phyloP scores from a whole-genome alignment of 2,888 invertebrate genomes.

The Aplocera efformata region DNA sequence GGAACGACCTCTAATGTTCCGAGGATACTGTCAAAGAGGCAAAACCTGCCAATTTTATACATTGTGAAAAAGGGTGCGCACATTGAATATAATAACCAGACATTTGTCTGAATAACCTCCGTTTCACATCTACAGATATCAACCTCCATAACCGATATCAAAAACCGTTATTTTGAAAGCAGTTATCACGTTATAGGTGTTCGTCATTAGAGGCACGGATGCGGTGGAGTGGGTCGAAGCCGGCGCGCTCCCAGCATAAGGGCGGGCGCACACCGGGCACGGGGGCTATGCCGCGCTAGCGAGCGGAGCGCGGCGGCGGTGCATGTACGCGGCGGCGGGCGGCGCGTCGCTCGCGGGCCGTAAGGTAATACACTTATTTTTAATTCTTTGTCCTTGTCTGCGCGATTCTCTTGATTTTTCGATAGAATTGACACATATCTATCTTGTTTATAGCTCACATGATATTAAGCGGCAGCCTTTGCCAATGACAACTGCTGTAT shows the following conservation, averaged over 20 bases:
- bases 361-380: conserved; percentile 71
- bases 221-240: conserved; percentile 57
- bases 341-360: conserved; percentile 93
- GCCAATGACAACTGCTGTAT: too few species aligned
- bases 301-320: conserved; percentile 69
- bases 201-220: conserved; percentile 61
- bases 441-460: too few species aligned
- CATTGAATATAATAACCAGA: too few species aligned
- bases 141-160: not conserved
- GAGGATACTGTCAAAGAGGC: too few species aligned
- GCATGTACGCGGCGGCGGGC: conserved; percentile 94
- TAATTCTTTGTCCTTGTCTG: not conserved
- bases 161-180: conserved; percentile 2
- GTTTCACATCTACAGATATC: not conserved
- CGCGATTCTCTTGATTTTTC: too few species aligned
- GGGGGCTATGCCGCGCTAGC: conserved; percentile 53
- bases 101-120: too few species aligned
- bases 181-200: conserved; percentile 34
- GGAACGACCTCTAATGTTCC: conserved; percentile 20
- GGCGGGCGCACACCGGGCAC: conserved; percentile 35
- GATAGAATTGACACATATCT: too few species aligned
- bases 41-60: too few species aligned
- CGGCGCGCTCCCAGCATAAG: conserved; percentile 35
- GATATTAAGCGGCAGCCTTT: too few species aligned
- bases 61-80: too few species aligned